Percentiles rank a stretch among this genome's conserved stretches.
Conservation (phyloP, 92 coral and sea anemone genomes). For the Umimayanthus kanabou region DNA sequence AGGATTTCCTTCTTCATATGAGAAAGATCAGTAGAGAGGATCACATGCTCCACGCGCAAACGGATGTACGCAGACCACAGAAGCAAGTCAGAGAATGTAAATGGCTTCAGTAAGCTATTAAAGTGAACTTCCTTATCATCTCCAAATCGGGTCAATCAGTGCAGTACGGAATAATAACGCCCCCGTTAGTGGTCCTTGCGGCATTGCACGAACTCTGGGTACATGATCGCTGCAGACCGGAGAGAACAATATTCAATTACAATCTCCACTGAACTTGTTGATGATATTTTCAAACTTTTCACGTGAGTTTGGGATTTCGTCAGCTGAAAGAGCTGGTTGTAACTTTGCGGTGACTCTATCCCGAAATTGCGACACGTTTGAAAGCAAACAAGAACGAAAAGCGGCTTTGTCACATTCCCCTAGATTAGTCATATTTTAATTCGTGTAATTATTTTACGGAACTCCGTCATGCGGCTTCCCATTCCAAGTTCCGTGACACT, state of each 20-base stretch:
- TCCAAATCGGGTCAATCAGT: background rate
- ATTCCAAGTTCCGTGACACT: background rate
- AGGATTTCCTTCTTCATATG: slow-evolving; percentile 17
- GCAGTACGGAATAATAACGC: slow-evolving; percentile 1
- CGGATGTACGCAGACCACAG: background rate
- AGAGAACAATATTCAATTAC: background rate
- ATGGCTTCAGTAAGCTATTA: background rate
- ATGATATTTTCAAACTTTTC: background rate
- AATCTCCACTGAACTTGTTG: background rate
- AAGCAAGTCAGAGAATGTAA: background rate
- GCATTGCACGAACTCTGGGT: background rate
- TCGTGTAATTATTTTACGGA: slow-evolving; percentile 18
- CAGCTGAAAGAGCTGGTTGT: background rate
- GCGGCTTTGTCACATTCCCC: background rate
- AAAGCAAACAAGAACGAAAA: background rate
- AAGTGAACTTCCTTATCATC: slow-evolving; percentile 30
- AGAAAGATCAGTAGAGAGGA: background rate
- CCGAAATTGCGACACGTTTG: background rate
- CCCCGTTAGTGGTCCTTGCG: background rate
- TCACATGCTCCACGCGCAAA: background rate
- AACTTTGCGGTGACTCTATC: background rate
- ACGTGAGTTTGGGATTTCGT: background rate
- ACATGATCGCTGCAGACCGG: background rate
- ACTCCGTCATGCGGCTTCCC: slow-evolving; percentile 15
- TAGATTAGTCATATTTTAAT: background rate